These are phyloP conservation scores for Schizopygopsis malacanthus DNA, from an alignment of 2,797 vertebrate genomes.

Conservation along the genomic window DNA sequence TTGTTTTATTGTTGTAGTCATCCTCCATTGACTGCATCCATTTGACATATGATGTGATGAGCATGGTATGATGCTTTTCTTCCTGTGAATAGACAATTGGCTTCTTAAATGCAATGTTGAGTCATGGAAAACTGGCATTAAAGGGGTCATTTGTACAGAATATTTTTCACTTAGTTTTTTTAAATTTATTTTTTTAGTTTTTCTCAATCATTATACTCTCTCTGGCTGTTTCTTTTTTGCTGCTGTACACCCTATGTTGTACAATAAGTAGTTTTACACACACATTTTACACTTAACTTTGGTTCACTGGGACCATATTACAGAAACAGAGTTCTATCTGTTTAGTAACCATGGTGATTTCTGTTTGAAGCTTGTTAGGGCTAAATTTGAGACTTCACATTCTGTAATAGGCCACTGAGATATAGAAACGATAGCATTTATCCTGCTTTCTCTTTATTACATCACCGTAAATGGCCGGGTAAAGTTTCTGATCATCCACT, in stretches of 20 bases:
- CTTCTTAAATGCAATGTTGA: background rate
- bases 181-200: background rate
- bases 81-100: constrained; percentile 65
- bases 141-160: background rate
- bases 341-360: constrained; percentile 10
- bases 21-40: constrained; percentile 39
- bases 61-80: constrained; percentile 70
- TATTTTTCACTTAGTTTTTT: background rate
- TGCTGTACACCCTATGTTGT: background rate
- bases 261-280: background rate
- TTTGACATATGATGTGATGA: constrained; percentile 71
- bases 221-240: background rate
- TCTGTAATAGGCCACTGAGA: background rate
- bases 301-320: background rate
- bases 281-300: background rate
- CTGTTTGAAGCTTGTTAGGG: constrained; percentile 3
- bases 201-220: background rate
- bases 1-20: constrained; percentile 13
- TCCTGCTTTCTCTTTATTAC: constrained; percentile 13
- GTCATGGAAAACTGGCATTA: constrained; percentile 21
- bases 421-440: constrained; percentile 19
- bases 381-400: constrained; percentile 21
- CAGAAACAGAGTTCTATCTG: background rate
- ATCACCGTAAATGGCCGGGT: background rate
- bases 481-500: background rate